Evolutionary conservation across 2,113 vertebrate species (phyloP), one percentile per base, ranked within the genome.

Genomic region (Centrocercus urophasianus): DNA sequence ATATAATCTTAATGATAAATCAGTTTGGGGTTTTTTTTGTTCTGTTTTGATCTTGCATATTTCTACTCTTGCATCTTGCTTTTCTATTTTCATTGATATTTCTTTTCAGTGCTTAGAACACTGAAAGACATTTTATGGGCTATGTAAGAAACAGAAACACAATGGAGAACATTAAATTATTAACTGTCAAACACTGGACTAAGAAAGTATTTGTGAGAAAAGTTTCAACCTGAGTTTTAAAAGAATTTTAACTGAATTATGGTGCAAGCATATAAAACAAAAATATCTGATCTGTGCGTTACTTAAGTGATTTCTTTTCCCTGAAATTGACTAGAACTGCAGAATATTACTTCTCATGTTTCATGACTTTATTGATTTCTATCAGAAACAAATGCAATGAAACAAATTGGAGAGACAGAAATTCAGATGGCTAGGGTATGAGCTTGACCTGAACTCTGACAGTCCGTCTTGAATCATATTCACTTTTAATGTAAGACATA

Each of bases 1-100:
- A 13, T 32, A 79, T 86, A 47, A 78, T 56, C n/a, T 86, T 69
- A 86, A 52, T 65, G 56, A 75, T 76, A 93, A 80, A 92, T 90
- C 17, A 63, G 3, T 45, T 28, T 50, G 61, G 9, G 15, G 11
- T 81, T 78, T 74, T 63, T 72, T 25, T 54, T 54, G 50, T 66
- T 38, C 47, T 65, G 50, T 9, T 34, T 72, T 72, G 34, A 1
- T 52, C 43, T 83, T 56, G 11, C 4, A 4, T 86, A 34, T 70
- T 70, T 92, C 54, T 89, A 54, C 20, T 40, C 85, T 93, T 87
- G 52, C 93, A 76, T 92, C 8, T 42, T 64, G 25, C 20, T 86
- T 97, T 80, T 83, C 6, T 42, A 34, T 89, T 93, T 94, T 93
- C 24, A 36, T 18, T 72, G 24, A 19, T 60, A 30, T 18, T 83